Percentiles rank a stretch among this genome's conserved stretches.
These are phyloP conservation scores for Lepilemur septentrionalis DNA, from an alignment of 2,797 vertebrate genomes.

Conservation along the genomic window DNA sequence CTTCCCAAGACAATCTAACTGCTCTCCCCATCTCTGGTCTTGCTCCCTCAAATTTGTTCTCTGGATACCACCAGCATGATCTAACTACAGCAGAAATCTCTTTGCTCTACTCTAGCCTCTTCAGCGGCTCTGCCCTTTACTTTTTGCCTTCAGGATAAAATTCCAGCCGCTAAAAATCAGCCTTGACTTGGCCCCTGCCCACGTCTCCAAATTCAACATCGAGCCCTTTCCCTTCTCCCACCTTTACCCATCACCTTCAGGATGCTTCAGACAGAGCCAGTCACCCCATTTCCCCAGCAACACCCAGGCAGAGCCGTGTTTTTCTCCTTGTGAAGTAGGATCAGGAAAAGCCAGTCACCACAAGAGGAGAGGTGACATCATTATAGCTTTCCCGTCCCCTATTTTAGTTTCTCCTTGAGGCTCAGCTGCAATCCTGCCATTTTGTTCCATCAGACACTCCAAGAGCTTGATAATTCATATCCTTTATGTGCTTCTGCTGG, in stretches of 20 bases:
- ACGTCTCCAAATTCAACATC: not conserved
- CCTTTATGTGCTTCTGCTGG: not conserved
- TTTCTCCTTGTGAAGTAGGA: not conserved
- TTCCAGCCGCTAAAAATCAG: not conserved
- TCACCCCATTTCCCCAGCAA: not conserved
- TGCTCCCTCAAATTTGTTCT: not conserved
- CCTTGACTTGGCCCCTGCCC: not conserved
- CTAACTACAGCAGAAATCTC: not conserved
- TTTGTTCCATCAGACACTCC: not conserved
- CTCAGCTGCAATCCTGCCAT: slow-evolving; percentile 10
- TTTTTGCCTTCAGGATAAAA: not conserved
- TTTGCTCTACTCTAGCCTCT: not conserved
- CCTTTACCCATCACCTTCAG: not conserved
- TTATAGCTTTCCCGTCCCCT: not conserved
- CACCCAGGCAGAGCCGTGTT: not conserved
- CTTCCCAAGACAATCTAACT: not conserved
- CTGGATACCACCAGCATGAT: not conserved
- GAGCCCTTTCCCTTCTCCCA: not conserved
- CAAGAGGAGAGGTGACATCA: rapidly evolving
- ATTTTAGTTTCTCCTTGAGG: not conserved
- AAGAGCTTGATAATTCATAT: not conserved
- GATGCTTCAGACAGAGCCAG: not conserved
- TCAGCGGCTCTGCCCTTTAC: not conserved
- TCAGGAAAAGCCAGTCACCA: not conserved
- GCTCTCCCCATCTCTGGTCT: not conserved